A percentile compares a stretch with the other conserved stretches of the same genome.
Evolutionary conservation across 2,797 vertebrate species (phyloP).

Genomic region (Hippoglossus hippoglossus): DNA sequence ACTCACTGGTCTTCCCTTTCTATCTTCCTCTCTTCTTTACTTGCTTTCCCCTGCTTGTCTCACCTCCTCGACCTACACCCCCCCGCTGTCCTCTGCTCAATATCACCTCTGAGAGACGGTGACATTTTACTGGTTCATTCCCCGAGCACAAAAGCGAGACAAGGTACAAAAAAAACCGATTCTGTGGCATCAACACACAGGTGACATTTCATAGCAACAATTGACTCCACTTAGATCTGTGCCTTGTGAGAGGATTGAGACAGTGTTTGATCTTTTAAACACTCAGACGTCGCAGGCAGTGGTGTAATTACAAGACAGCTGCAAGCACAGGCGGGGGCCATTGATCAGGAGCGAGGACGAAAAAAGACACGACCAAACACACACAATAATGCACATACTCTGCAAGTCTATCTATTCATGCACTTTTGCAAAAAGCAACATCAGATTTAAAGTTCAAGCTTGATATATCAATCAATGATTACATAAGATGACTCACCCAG

Average conservation of each 20-base stretch:
- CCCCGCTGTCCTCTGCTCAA: conserved; percentile 64
- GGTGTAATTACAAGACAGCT: conserved; percentile 68
- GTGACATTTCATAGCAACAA: conserved; percentile 70
- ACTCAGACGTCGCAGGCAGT: conserved; percentile 61
- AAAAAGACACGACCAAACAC: conserved; percentile 4
- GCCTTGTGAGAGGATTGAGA: conserved; percentile 59
- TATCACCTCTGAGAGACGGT: conserved; percentile 64
- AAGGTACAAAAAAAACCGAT: conserved; percentile 24
- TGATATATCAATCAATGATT: background rate
- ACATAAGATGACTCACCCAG: background rate
- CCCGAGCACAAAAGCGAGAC: conserved; percentile 58
- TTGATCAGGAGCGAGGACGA: conserved; percentile 60
- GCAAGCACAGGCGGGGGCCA: conserved; percentile 62
- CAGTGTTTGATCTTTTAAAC: conserved; percentile 75
- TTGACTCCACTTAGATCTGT: conserved; percentile 58
- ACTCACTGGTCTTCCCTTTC: conserved; percentile 1
- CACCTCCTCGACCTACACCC: conserved; percentile 25
- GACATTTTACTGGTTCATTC: conserved; percentile 75
- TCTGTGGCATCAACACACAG: conserved; percentile 61
- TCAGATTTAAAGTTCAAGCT: conserved; percentile 6
- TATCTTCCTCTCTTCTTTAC: conserved; percentile 20
- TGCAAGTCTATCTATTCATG: conserved; percentile 9
- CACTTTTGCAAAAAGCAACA: background rate
- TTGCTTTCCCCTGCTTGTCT: conserved; percentile 24
- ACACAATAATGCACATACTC: conserved; percentile 14